Base-by-base conservation (phyloP, 2,888 invertebrate genomes). In the Buathra laborator region DNA sequence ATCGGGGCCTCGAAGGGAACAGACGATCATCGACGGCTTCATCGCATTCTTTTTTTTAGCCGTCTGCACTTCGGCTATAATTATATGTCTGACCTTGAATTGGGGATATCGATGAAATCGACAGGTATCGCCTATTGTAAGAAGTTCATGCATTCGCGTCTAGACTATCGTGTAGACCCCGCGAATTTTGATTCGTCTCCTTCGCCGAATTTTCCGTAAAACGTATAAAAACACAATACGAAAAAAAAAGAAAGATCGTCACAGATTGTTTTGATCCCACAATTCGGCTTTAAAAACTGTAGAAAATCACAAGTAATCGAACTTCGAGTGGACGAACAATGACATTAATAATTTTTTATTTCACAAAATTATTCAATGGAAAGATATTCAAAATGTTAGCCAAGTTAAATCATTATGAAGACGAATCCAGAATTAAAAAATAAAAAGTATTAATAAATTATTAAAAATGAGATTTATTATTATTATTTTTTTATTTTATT, bases 21-120 rank as follows among this genome's bases (percentile, higher is more conserved):
- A 37, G 48, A 46, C 71, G 64, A 80, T 75, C 75, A 56, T 80
- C 64, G 68, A 29, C 16, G 16, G 29, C 46, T 64, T n/a, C 16
- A n/a, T 43, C 46, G 46, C n/a, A 16, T 51, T 70, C 46, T 32
- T 80, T 51, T 72, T 48, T 43, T 77, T 48, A 43, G 16, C 16
- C 71, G 53, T 62, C 68, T 70, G 53, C 74, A 62, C 74, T 56
- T 56, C 37, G 66, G 46, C 70, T 82, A 82, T 82, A 78, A 85
- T 82, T 79, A 71, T 82, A 67, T 16, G 70, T 81, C 67, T 51
- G 59, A 75, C 72, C 76, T 71, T 77, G 72, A 62, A 71, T 76
- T 29, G 10, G 53, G 24, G 66, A 76, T 77, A 77, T 74, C 72
- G 67, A 82, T 80, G n/a, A 62, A 80, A 80, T 80, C 66, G 59